phyloP scores from a whole-genome alignment of 2,888 invertebrate genomes.

The Andrena trimmerana region DNA sequence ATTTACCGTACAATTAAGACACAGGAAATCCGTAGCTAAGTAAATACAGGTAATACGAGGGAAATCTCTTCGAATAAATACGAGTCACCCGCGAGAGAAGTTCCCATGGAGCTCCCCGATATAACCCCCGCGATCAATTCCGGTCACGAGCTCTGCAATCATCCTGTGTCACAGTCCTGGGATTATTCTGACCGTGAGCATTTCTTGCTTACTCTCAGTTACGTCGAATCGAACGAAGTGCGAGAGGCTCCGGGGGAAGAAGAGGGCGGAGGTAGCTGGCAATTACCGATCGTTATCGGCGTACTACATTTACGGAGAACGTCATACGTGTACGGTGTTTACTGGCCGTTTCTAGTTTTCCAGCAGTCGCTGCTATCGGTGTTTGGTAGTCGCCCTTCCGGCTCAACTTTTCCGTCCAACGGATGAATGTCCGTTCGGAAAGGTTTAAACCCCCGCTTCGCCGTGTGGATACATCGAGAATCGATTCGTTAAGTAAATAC shows the following conservation, averaged over 20 bases:
- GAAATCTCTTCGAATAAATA: conserved; percentile 29
- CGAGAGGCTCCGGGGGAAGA: not conserved
- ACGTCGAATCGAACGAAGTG: conserved; percentile 29
- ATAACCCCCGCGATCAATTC: conserved; percentile 56
- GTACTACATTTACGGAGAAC: conserved; percentile 46
- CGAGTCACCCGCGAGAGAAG: conserved; percentile 8
- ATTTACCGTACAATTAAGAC: conserved; percentile 2
- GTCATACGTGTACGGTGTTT: conserved; percentile 48
- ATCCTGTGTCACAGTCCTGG: conserved; percentile 63
- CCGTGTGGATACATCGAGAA: not conserved
- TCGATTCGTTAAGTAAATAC: conserved; percentile 12
- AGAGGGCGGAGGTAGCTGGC: conserved; percentile 20
- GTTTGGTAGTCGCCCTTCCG: conserved; percentile 11
- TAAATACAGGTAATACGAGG: not conserved
- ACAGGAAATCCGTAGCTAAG: not conserved
- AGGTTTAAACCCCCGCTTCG: not conserved
- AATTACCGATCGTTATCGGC: conserved; percentile 69
- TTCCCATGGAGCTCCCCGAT: conserved; percentile 10
- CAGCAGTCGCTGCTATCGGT: conserved; percentile 31
- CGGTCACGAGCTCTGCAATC: conserved; percentile 69
- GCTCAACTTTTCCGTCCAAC: conserved; percentile 25
- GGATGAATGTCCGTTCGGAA: conserved; percentile 16
- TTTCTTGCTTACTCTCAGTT: conserved; percentile 66
- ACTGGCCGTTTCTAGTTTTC: conserved; percentile 51
- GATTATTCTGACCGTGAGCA: conserved; percentile 67